phyloP scores from a whole-genome alignment of 2,113 vertebrate genomes.

The Turnix velox region DNA sequence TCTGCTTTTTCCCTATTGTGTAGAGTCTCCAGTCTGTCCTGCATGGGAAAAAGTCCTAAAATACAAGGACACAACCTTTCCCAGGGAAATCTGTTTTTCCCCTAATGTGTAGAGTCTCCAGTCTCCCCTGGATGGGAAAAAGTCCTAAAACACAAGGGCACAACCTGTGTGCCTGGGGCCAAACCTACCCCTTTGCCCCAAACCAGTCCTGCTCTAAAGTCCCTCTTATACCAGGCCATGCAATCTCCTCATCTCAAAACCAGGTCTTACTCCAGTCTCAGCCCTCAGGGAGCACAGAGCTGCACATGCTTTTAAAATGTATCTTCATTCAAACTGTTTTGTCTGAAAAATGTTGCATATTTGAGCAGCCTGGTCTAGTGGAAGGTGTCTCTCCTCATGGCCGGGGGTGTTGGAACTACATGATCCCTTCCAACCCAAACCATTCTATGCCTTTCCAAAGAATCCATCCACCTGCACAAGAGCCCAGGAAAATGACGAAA shows the following conservation, averaged over 20 bases:
- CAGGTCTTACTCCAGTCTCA: rapidly evolving
- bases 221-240: not conserved
- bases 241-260: not conserved
- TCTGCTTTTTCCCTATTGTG: not conserved
- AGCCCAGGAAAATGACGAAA: not conserved
- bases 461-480: not conserved
- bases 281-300: not conserved
- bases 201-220: not conserved
- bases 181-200: not conserved
- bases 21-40: not conserved
- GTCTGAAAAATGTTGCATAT: too few species aligned
- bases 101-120: not conserved
- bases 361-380: too few species aligned
- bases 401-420: too few species aligned
- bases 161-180: too few species aligned
- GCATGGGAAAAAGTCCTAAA: not conserved
- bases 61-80: not conserved
- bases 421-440: too few species aligned
- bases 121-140: not conserved
- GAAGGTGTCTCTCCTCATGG: too few species aligned
- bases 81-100: not conserved
- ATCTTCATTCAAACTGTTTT: too few species aligned
- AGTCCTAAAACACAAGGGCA: not conserved
- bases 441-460: not conserved
- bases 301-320: not conserved